A percentile compares a stretch with the other conserved stretches of the same genome.
Evolutionary conservation across 1,140 invertebrate species (phyloP).

Genomic region (Heliconius hermathena): DNA sequence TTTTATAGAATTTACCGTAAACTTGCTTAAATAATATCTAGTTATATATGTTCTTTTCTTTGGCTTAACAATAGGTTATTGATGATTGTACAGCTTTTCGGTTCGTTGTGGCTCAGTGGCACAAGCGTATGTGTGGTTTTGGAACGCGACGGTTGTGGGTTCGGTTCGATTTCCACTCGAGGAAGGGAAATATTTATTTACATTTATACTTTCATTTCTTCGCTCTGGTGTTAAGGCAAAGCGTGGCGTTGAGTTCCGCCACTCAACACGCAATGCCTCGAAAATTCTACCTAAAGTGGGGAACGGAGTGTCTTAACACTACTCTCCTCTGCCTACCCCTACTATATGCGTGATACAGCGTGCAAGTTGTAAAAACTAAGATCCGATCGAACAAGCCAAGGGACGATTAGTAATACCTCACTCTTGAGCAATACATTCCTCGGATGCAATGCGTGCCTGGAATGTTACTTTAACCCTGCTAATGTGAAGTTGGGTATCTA

Average conservation of each 20-base stretch:
- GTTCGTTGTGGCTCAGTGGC: background rate
- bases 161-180: too few species aligned
- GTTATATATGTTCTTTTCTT: background rate
- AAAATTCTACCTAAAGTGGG: too few species aligned
- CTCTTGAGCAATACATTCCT: slow-evolving; percentile 34
- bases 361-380: too few species aligned
- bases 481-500: slow-evolving; percentile 19
- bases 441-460: slow-evolving; percentile 31
- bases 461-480: slow-evolving; percentile 25
- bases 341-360: too few species aligned
- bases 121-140: too few species aligned
- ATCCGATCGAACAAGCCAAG: slow-evolving; percentile 25
- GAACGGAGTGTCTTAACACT: background rate
- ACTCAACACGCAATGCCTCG: too few species aligned
- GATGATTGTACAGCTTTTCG: slow-evolving; percentile 12
- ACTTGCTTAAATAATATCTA: background rate
- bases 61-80: background rate
- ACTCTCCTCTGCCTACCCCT: background rate
- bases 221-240: too few species aligned
- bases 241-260: too few species aligned
- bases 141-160: too few species aligned
- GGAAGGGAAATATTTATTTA: too few species aligned
- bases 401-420: slow-evolving; percentile 32
- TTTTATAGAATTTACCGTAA: background rate
- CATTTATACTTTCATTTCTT: too few species aligned